A percentile compares a stretch with the other conserved stretches of the same genome.
These are phyloP conservation scores for Leuciscus waleckii DNA, from an alignment of 2,797 vertebrate species.

Conservation along the genomic window DNA sequence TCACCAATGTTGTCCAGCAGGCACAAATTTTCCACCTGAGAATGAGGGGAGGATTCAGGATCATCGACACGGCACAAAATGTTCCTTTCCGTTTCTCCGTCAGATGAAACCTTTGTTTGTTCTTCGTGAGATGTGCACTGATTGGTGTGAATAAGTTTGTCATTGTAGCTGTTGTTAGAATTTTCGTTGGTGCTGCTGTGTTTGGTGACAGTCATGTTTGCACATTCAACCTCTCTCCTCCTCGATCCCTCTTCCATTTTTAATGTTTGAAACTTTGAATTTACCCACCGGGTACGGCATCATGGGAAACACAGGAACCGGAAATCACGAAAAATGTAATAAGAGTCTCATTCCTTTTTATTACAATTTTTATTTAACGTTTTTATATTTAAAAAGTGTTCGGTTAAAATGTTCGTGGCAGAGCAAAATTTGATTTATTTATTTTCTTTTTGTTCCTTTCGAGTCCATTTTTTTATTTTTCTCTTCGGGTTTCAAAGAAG, in stretches of 20 bases:
- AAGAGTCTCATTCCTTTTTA: not conserved
- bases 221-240: not conserved
- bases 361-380: rapidly evolving
- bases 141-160: not conserved
- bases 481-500: not conserved
- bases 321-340: not conserved
- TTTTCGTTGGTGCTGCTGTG: not conserved
- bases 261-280: slow-evolving; percentile 70
- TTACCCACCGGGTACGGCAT: slow-evolving; percentile 69
- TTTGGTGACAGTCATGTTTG: slow-evolving; percentile 15
- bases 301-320: slow-evolving; percentile 70
- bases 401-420: not conserved
- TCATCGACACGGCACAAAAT: slow-evolving; percentile 14
- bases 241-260: slow-evolving; percentile 62
- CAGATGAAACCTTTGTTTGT: not conserved
- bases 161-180: not conserved
- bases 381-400: rapidly evolving
- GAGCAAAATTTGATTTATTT: not conserved
- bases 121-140: not conserved
- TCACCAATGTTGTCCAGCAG: not conserved
- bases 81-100: not conserved
- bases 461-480: not conserved
- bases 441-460: not conserved
- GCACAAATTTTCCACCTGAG: not conserved
- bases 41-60: not conserved